Percentiles rank a stretch among this genome's conserved stretches.
These are phyloP conservation scores for Australoheros facetus DNA, from an alignment of 2,797 vertebrate genomes.

Conservation along the genomic window DNA sequence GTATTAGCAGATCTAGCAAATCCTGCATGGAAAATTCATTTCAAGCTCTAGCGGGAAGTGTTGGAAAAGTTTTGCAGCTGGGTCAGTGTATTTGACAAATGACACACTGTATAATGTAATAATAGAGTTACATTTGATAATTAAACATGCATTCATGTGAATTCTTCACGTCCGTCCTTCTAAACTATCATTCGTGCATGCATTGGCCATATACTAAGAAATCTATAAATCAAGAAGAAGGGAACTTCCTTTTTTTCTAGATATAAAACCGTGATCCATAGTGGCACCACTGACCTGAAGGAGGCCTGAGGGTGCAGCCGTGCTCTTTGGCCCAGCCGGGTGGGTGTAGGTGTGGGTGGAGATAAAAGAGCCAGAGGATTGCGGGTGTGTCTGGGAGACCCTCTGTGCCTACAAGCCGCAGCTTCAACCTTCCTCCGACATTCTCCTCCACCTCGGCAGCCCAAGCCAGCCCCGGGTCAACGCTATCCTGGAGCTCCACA, in stretches of 20 bases:
- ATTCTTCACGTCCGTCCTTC: constrained; percentile 2
- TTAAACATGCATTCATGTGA: neutral
- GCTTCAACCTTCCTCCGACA: constrained; percentile 89
- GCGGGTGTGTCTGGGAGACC: constrained; percentile 82
- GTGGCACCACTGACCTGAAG: constrained; percentile 82
- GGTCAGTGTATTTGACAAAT: neutral
- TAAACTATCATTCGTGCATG: neutral
- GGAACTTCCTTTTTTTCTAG: constrained; percentile 12
- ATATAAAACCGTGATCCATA: constrained; percentile 22
- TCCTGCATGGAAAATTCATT: constrained; percentile 42
- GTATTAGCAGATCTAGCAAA: constrained; percentile 19
- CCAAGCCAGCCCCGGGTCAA: constrained; percentile 86
- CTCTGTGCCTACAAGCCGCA: constrained; percentile 88
- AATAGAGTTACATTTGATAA: neutral
- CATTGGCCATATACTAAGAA: neutral
- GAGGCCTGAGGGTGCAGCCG: constrained; percentile 86
- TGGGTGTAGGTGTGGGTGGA: constrained; percentile 93
- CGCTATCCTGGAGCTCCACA: constrained; percentile 88
- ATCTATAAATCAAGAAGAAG: constrained; percentile 7
- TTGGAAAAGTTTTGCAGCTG: neutral
- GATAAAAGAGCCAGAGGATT: constrained; percentile 92
- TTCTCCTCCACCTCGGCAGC: constrained; percentile 91
- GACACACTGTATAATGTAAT: neutral
- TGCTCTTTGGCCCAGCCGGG: constrained; percentile 92
- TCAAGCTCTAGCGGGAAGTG: constrained; percentile 28